These are phyloP conservation scores for human DNA, from an alignment of 2,113 vertebrate species.

Conservation along the genomic window GRCh38 chr18:52383501-52384000, in stretches of 20 bases:
- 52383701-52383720: neutral
- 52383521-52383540: neutral
- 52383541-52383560: neutral
- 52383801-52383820: no score
- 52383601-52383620: neutral
- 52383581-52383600: neutral
- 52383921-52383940: neutral
- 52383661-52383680: neutral
- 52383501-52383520: neutral
- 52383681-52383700: neutral
- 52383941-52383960: neutral
- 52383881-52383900: neutral
- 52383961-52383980: neutral
- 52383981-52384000: neutral
- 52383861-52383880: neutral
- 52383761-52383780: neutral
- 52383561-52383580: neutral
- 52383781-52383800: neutral
- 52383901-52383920: neutral
- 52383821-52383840: neutral
- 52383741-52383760: neutral
- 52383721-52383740: neutral
- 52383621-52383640: neutral
- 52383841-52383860: neutral
- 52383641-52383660: neutral